phyloP scores from a whole-genome alignment of 2,888 invertebrate species.

The Bhutanitis thaidina region DNA sequence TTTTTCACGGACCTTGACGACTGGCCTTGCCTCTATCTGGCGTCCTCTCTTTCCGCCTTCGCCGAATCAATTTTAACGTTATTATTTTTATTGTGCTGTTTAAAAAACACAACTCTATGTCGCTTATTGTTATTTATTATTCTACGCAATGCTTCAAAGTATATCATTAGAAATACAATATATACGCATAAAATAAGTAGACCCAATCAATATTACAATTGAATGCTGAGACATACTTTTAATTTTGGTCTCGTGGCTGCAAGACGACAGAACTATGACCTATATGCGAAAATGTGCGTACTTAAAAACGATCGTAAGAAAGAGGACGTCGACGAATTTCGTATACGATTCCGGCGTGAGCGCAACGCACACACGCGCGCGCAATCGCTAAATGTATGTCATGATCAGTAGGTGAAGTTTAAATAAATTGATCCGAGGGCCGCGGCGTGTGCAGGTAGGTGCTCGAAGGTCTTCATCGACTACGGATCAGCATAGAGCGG shows the following conservation, averaged over 20 bases:
- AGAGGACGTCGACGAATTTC: slow-evolving; percentile 39
- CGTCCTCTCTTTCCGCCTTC: slow-evolving; percentile 78
- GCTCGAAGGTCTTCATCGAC: slow-evolving; percentile 37
- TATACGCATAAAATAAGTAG: neutral
- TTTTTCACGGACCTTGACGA: slow-evolving; percentile 59
- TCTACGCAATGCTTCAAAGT: neutral
- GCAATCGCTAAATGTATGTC: slow-evolving; percentile 75
- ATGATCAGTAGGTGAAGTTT: slow-evolving; percentile 80
- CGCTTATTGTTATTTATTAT: slow-evolving; percentile 1
- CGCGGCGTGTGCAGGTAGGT: slow-evolving; percentile 42
- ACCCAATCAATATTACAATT: neutral
- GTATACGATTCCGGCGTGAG: slow-evolving; percentile 47
- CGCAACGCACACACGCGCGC: slow-evolving; percentile 50
- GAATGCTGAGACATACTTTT: neutral
- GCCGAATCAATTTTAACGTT: slow-evolving; percentile 71
- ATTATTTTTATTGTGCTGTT: slow-evolving; percentile 54
- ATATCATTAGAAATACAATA: too few species aligned
- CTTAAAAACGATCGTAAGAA: slow-evolving; percentile 27
- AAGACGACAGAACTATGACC: slow-evolving; percentile 26
- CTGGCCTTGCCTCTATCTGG: slow-evolving; percentile 73
- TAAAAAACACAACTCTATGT: slow-evolving; percentile 5
- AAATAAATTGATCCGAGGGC: slow-evolving; percentile 67
- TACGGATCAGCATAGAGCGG: slow-evolving; percentile 1
- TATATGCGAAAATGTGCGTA: slow-evolving; percentile 24
- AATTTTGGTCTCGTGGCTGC: neutral